Evolutionary conservation across 2,113 vertebrate species (phyloP), one percentile per base, ranked within the genome.

Genomic region (Orthonyx spaldingii): DNA sequence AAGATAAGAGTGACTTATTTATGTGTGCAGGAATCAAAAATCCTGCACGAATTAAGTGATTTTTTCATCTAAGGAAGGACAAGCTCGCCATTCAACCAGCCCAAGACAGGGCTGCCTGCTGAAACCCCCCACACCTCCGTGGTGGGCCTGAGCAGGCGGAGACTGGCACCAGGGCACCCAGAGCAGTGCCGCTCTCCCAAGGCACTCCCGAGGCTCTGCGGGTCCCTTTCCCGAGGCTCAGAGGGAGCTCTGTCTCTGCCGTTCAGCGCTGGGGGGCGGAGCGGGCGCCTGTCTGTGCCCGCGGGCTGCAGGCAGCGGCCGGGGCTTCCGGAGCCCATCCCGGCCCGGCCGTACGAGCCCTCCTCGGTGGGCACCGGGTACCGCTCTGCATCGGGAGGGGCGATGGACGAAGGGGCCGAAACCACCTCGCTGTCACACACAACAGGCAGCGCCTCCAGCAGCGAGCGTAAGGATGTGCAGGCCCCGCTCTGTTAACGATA

Each of bases 401-500:
- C 24, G 14, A 10, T 10, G 50, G 37, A 44, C 3, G 5, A 23
- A 50, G 18, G 27, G 37, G 4, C 44, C 22, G 5, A 50, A 52
- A 22, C 17, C 50, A 7, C 3, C n/a, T 61, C 13, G 1, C 57
- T 17, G 26, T 10, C 39, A 5, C 4, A 53, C 47, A 8, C 71
- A 3, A 5, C 0, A 6, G 9, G 30, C 53, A 23, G n/a, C n/a
- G n/a, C n/a, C n/a, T n/a, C n/a, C n/a, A n/a, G n/a, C n/a, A n/a
- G 86, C 9, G 4, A 47, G 12, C 10, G 22, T 16, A 28, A 27
- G 56, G 44, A 16, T 26, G 3, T 9, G 28, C 15, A 32, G 27
- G 12, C 12, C 11, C 32, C 1, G 0, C 16, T 11, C 16, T 18
- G 21, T 4, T 15, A 33, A 33, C 1, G 5, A 2, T 42, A 4